Conservation (phyloP, 2,113 vertebrate genomes). For the Pelvicachromis taeniatus region DNA sequence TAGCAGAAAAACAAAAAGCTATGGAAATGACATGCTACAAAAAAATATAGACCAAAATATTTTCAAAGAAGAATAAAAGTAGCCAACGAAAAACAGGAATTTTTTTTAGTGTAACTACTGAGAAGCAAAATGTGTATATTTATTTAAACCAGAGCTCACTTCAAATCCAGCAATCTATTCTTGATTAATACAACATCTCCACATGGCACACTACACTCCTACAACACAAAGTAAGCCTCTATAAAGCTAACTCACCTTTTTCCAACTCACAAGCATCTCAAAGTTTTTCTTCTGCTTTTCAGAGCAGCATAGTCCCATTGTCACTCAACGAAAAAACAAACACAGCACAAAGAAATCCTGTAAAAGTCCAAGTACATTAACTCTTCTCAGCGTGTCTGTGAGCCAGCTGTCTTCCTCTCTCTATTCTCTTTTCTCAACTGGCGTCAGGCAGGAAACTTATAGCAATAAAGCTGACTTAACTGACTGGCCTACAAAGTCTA, state of each 20-base stretch:
- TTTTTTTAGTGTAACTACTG: background rate
- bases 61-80: background rate
- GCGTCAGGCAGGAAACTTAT: slow-evolving; percentile 64
- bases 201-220: background rate
- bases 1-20: background rate
- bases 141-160: background rate
- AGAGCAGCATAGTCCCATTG: slow-evolving; percentile 75
- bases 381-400: background rate
- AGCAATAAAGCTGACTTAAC: slow-evolving; percentile 54
- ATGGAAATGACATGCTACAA: background rate
- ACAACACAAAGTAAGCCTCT: background rate
- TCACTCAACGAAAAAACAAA: slow-evolving; percentile 36
- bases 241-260: slow-evolving; percentile 59
- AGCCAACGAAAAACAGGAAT: background rate
- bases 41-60: background rate
- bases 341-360: slow-evolving; percentile 4
- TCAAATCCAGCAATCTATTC: background rate
- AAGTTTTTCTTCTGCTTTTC: slow-evolving; percentile 65
- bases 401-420: slow-evolving; percentile 27
- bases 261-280: slow-evolving; percentile 56
- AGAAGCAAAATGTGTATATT: background rate
- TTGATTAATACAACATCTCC: background rate
- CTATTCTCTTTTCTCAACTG: slow-evolving; percentile 44
- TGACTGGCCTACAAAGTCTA: slow-evolving; percentile 36
- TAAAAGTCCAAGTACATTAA: background rate